These are phyloP conservation scores for Drosophila dunni DNA, from an alignment of 1,140 invertebrate species.

Conservation along the genomic window DNA sequence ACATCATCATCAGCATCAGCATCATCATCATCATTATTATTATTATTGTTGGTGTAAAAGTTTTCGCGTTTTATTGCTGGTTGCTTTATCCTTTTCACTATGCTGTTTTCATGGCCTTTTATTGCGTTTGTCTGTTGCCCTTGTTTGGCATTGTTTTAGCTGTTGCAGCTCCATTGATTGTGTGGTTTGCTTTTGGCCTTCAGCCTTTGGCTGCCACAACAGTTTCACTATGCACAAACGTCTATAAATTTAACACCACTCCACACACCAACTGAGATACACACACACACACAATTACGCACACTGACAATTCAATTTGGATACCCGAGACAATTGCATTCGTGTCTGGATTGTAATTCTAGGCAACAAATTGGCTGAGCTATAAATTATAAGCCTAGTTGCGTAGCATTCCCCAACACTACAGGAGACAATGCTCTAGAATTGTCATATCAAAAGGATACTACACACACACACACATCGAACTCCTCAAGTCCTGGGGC, in stretches of 20 bases:
- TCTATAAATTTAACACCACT: conserved; percentile 61
- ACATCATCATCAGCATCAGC: too few species aligned
- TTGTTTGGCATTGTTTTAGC: conserved; percentile 53
- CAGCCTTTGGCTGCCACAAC: conserved; percentile 8
- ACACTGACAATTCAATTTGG: conserved; percentile 67
- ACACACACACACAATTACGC: not conserved
- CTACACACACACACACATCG: conserved; percentile 15
- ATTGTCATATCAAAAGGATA: conserved; percentile 75
- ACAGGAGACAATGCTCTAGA: conserved; percentile 20
- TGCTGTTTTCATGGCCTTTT: conserved; percentile 67
- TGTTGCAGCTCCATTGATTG: conserved; percentile 55
- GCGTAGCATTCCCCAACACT: not conserved
- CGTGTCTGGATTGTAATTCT: conserved; percentile 35
- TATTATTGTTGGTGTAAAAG: not conserved
- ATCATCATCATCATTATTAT: too few species aligned
- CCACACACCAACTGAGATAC: not conserved
- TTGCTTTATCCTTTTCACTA: conserved; percentile 71
- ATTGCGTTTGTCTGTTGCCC: conserved; percentile 35
- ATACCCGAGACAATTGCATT: conserved; percentile 60
- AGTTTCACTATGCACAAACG: conserved; percentile 38
- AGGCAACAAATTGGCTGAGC: conserved; percentile 58
- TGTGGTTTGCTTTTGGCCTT: conserved; percentile 46
- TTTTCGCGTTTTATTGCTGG: conserved; percentile 68
- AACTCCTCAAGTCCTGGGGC: not conserved
- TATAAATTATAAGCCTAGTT: conserved; percentile 64